These are phyloP conservation scores for Schizotus pectinicornis DNA, from an alignment of 2,888 invertebrate species.

Conservation along the genomic window DNA sequence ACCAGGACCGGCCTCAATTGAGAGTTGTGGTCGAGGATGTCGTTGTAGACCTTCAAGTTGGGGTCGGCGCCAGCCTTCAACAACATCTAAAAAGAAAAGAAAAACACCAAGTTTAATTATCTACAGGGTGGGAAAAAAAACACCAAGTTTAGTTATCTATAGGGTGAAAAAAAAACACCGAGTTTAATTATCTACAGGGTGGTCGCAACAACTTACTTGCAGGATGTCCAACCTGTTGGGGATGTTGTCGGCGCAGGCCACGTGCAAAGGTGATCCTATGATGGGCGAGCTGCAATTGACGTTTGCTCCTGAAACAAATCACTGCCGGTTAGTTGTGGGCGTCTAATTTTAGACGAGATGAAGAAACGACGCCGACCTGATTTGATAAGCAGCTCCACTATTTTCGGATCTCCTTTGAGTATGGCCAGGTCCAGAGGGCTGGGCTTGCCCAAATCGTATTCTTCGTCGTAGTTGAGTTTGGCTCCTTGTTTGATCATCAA, in stretches of 20 bases:
- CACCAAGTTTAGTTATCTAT: neutral
- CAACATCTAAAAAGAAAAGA: constrained; percentile 62
- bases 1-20: constrained; percentile 79
- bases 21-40: constrained; percentile 70
- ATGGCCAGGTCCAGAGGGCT: constrained; percentile 87
- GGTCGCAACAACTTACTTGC: constrained; percentile 46
- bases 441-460: constrained; percentile 64
- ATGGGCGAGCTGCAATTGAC: constrained; percentile 82
- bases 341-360: neutral
- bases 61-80: constrained; percentile 77
- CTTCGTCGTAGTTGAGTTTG: constrained; percentile 68
- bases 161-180: neutral
- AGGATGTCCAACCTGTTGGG: constrained; percentile 64
- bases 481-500: constrained; percentile 85
- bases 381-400: constrained; percentile 72
- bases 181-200: neutral
- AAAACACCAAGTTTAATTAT: neutral
- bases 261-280: constrained; percentile 82
- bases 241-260: constrained; percentile 82
- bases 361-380: constrained; percentile 62
- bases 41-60: constrained; percentile 75
- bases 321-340: neutral
- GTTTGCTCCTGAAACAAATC: constrained; percentile 68
- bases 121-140: constrained; percentile 2
- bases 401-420: constrained; percentile 76